Evolutionary conservation across 2,113 vertebrate genomes (phyloP), one percentile per base, ranked within the genome.

Genomic region (Fulica atra): DNA sequence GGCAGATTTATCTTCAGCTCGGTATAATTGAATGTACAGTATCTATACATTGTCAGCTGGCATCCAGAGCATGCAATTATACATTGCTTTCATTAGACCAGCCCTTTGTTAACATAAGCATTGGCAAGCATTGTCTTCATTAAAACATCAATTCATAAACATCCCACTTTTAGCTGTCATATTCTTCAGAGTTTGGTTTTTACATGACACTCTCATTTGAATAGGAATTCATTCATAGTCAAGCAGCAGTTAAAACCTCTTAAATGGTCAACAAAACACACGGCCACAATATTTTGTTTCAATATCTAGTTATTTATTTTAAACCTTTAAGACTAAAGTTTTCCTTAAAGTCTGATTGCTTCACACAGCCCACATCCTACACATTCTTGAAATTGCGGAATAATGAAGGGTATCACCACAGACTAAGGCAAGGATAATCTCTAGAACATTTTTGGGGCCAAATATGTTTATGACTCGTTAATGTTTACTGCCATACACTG

Each of bases 331-430:
- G 38, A 95, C 5, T 86, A 65, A 65, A 71, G 28, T n/a, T 94
- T 95, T 95, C 73, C 24, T 44, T 93, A 44, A 88, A 70, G 18
- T 29, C 68, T 23, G 6, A 73, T 94, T 63, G 23, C 54, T 77
- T 95, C 71, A 95, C 78, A 66, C 80, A 80, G 71, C 56, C 14
- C 77, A 23, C 46, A 19, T 81, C 68, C 80, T 86, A 88, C 71
- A 90, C 64, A 68, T 94, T 93, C 93, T 82, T 92, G 84, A 90
- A 88, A 96, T 96, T 90, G 31, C 80, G 78, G 44, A 78, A 81
- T 68, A 95, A 90, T 88, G 68, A 86, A 81, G 2, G 1, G 21
- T 60, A 86, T 70, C 50, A 77, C 36, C 61, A 72, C 29, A 84
- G 72, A 84, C 38, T 71, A 91, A 87, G 48, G 65, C 72, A 81